Conservation (phyloP, 2,888 invertebrate genomes). For the Morinoia aosen region DNA sequence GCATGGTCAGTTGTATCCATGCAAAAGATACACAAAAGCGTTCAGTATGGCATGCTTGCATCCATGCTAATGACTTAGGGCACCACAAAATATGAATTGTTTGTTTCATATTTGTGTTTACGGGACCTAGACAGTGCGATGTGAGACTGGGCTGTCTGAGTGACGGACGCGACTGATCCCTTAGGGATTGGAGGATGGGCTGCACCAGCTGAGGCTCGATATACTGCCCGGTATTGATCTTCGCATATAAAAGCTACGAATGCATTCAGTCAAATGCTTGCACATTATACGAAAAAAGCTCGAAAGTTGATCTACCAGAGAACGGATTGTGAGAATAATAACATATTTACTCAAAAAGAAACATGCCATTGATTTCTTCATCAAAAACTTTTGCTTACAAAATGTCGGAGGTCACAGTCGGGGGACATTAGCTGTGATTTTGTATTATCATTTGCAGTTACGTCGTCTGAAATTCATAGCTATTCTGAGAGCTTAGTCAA, state of each 20-base stretch:
- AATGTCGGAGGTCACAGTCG: too few relatives aligned
- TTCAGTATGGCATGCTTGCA: too few relatives aligned
- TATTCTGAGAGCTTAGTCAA: too few relatives aligned
- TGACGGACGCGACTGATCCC: background rate
- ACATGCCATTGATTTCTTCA: background rate
- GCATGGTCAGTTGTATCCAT: background rate
- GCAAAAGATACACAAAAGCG: too few relatives aligned
- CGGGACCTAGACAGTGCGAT: background rate
- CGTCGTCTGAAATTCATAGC: too few relatives aligned
- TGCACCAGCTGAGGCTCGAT: background rate
- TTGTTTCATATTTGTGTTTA: background rate
- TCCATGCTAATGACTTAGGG: too few relatives aligned
- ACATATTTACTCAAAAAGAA: background rate
- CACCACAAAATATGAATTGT: too few relatives aligned
- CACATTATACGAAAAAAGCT: background rate
- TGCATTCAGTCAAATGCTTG: background rate
- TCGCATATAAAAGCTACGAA: background rate
- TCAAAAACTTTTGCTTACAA: background rate
- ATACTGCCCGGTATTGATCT: background rate
- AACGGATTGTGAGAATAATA: background rate
- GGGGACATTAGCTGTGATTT: too few relatives aligned
- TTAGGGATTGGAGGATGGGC: background rate
- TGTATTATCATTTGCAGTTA: too few relatives aligned
- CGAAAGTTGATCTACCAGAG: background rate
- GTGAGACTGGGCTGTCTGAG: background rate